phyloP scores from a whole-genome alignment of 2,888 invertebrate genomes.

The Acleris literana region DNA sequence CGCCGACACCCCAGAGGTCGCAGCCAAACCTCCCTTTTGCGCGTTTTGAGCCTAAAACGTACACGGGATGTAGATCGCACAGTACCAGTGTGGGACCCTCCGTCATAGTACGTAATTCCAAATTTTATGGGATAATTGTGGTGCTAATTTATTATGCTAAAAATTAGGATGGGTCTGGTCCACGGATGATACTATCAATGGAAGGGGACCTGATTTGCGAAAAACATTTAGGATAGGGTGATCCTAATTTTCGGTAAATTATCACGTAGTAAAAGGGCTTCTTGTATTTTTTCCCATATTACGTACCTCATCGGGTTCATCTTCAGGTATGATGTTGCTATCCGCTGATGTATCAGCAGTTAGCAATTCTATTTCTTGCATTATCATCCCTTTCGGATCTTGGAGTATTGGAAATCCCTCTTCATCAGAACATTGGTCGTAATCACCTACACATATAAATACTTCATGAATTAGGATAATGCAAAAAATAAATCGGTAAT shows the following conservation, averaged over 20 bases:
- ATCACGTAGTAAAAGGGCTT: too few relatives aligned
- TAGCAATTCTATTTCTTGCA: constrained; percentile 70
- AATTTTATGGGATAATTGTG: too few relatives aligned
- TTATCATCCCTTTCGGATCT: constrained; percentile 63
- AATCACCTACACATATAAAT: constrained; percentile 58
- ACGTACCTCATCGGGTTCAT: constrained; percentile 36
- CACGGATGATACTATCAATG: too few relatives aligned
- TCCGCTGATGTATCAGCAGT: constrained; percentile 55
- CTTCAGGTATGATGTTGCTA: constrained; percentile 37
- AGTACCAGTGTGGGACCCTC: background rate
- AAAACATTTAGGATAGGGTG: too few relatives aligned
- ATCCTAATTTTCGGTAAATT: too few relatives aligned
- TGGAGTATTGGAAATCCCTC: constrained; percentile 60
- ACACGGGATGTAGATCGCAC: background rate
- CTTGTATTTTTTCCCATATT: background rate
- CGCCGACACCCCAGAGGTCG: constrained; percentile 54
- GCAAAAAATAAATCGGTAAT: too few relatives aligned
- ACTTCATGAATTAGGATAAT: background rate
- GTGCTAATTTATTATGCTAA: too few relatives aligned
- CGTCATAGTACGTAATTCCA: too few relatives aligned
- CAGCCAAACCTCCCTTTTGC: constrained; percentile 43
- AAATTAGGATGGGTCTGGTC: too few relatives aligned
- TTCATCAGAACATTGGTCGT: constrained; percentile 71
- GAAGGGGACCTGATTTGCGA: too few relatives aligned
- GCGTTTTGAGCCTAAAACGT: constrained; percentile 7